phyloP scores from a whole-genome alignment of 2,888 invertebrate genomes.

The Lithophane socia region DNA sequence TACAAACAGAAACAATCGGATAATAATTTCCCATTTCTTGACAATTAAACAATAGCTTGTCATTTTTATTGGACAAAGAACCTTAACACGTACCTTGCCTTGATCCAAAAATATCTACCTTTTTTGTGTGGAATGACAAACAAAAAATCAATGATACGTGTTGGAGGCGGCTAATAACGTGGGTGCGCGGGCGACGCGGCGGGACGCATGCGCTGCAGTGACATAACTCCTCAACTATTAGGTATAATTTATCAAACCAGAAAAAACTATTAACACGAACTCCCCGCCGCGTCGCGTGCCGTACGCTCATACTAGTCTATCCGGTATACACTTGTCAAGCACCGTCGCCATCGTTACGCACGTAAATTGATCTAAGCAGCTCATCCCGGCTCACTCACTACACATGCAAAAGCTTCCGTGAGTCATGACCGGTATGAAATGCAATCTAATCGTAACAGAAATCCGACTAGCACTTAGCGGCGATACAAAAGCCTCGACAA shows the following conservation, averaged over 20 bases:
- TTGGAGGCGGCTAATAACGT: slow-evolving; percentile 80
- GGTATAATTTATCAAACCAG: slow-evolving; percentile 83
- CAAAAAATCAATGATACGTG: slow-evolving; percentile 84
- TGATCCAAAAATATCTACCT: slow-evolving; percentile 44
- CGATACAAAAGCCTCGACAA: slow-evolving; percentile 69
- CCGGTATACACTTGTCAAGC: slow-evolving; percentile 76
- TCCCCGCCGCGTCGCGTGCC: slow-evolving; percentile 88
- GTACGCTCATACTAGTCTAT: slow-evolving; percentile 76
- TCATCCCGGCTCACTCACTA: slow-evolving; percentile 72
- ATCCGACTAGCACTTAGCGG: slow-evolving; percentile 75
- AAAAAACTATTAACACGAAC: slow-evolving; percentile 80
- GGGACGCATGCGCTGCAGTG: slow-evolving; percentile 72
- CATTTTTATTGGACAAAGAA: slow-evolving; percentile 66
- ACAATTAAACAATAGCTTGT: slow-evolving; percentile 68
- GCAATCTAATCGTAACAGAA: slow-evolving; percentile 74
- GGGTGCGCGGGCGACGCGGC: slow-evolving; percentile 73
- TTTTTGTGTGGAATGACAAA: slow-evolving; percentile 84
- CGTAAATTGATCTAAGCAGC: slow-evolving; percentile 81
- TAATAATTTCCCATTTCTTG: slow-evolving; percentile 60
- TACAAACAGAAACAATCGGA: slow-evolving; percentile 59
- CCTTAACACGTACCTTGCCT: slow-evolving; percentile 58
- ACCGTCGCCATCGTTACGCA: slow-evolving; percentile 74
- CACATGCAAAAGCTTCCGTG: slow-evolving; percentile 81
- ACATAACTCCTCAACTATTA: slow-evolving; percentile 85
- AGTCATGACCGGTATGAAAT: slow-evolving; percentile 67